Evolutionary conservation across 2,797 vertebrate species (phyloP).

Genomic region (Crypturellus tataupa): DNA sequence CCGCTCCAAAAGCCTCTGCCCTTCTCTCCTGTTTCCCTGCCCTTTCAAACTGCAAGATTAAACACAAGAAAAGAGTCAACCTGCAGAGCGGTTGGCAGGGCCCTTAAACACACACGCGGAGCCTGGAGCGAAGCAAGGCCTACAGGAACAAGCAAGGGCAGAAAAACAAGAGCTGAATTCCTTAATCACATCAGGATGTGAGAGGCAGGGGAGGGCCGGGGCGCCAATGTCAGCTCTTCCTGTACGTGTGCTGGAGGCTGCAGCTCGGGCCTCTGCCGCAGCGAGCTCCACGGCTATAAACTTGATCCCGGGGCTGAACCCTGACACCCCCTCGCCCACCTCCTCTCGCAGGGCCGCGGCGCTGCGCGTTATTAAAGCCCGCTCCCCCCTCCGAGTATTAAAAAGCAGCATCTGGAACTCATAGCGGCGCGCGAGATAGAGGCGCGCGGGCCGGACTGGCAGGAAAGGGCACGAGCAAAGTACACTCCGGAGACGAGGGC

Average conservation of each 20-base stretch:
- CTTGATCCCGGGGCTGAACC: conserved; percentile 90
- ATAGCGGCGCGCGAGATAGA: conserved; percentile 70
- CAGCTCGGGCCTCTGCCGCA: conserved; percentile 75
- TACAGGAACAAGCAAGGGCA: conserved; percentile 86
- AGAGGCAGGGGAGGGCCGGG: conserved; percentile 80
- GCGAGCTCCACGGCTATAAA: conserved; percentile 85
- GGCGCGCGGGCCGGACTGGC: conserved; percentile 71
- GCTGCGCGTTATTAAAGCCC: conserved; percentile 77
- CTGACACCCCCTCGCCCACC: conserved; percentile 82
- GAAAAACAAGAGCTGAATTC: conserved; percentile 85
- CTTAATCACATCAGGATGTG: conserved; percentile 90
- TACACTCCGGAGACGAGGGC: conserved; percentile 74
- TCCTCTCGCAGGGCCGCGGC: conserved; percentile 59
- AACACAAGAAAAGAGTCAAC: conserved; percentile 69
- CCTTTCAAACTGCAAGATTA: conserved; percentile 69
- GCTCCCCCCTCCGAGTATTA: conserved; percentile 51
- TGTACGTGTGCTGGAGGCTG: conserved; percentile 87
- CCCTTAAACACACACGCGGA: conserved; percentile 59
- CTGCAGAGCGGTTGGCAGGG: conserved; percentile 72
- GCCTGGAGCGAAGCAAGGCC: conserved; percentile 80
- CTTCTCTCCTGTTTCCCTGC: conserved; percentile 68
- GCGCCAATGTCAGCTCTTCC: conserved; percentile 86
- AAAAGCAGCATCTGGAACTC: conserved; percentile 84
- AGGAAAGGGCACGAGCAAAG: conserved; percentile 78
- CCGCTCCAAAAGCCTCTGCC: conserved; percentile 74